Conservation (phyloP, 2,888 invertebrate genomes). For the Epistrophe grossulariae region DNA sequence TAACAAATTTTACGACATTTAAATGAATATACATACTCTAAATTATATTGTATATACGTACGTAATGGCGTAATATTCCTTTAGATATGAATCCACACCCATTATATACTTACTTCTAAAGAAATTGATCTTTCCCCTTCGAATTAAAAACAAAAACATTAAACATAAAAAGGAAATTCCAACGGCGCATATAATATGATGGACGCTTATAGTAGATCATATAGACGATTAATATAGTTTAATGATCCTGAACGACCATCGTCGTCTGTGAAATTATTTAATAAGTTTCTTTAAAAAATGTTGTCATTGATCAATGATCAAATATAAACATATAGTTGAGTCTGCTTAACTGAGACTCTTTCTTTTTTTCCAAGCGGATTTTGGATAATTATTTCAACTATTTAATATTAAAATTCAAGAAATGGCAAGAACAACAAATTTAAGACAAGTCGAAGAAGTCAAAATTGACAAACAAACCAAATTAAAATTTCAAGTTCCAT, state of each 20-base stretch:
- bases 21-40: background rate
- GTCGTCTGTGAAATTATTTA: background rate
- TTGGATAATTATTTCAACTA: too few species aligned
- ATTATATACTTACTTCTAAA: background rate
- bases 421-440: too few species aligned
- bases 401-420: too few species aligned
- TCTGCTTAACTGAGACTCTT: too few species aligned
- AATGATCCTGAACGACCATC: background rate
- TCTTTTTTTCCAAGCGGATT: too few species aligned
- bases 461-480: too few species aligned
- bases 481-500: too few species aligned
- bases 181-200: background rate
- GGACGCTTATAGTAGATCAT: too few species aligned
- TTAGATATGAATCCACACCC: background rate
- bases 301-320: background rate
- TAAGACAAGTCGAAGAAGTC: too few species aligned
- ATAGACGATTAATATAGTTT: background rate
- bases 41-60: too few species aligned
- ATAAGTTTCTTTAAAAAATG: background rate
- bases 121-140: background rate
- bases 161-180: background rate
- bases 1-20: conserved; percentile 4
- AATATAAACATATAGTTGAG: too few species aligned
- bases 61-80: background rate
- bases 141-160: background rate